These are phyloP conservation scores for Engraulis encrasicolus DNA, from an alignment of 2,113 vertebrate genomes.

Conservation along the genomic window DNA sequence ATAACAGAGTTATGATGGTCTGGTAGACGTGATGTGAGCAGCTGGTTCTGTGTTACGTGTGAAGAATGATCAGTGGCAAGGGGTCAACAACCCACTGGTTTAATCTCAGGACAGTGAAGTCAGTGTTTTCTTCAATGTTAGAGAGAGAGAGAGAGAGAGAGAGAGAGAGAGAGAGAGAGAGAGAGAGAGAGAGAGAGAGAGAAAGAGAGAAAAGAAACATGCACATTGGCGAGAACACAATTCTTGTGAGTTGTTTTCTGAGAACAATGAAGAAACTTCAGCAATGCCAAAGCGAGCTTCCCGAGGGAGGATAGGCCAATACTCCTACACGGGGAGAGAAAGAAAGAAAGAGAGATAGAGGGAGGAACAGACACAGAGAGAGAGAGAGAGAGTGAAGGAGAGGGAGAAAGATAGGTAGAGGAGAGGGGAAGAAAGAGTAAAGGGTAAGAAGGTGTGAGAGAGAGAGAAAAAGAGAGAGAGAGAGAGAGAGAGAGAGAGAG, in stretches of 20 bases:
- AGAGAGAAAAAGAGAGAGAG: background rate
- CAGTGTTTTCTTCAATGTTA: background rate
- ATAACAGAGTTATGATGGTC: background rate
- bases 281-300: constrained; percentile 38
- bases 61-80: background rate
- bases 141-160: background rate
- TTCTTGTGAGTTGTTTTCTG: constrained; percentile 17
- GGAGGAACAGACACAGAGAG: background rate
- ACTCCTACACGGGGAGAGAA: constrained; percentile 40
- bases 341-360: background rate
- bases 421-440: background rate
- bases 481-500: background rate
- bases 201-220: background rate
- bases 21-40: background rate
- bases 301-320: constrained; percentile 36
- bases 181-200: background rate
- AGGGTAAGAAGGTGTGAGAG: background rate
- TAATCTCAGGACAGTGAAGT: background rate
- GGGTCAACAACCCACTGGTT: background rate
- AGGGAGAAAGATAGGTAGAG: background rate
- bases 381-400: background rate
- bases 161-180: background rate
- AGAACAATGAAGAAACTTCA: constrained; percentile 43
- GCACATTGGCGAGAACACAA: constrained; percentile 5
- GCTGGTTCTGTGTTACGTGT: background rate